Evolutionary conservation across 2,888 invertebrate species (phyloP), one percentile per base, ranked within the genome.

Genomic region (Hyppa rectilinea): DNA sequence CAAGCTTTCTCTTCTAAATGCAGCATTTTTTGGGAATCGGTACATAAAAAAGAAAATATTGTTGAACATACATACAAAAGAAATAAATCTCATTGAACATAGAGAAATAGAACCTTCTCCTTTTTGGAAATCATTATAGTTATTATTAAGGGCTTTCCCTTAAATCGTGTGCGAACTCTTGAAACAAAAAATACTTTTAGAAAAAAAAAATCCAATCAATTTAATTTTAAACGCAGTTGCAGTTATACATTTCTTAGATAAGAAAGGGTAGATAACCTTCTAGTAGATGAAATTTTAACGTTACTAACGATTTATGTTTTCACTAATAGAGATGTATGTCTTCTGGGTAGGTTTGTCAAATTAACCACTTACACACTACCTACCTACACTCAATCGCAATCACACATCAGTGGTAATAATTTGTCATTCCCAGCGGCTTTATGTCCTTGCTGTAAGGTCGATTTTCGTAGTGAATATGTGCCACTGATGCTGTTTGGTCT

Each of bases 291-390:
- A 52, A 59, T n/a, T 43, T 52, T 34, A 66, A 49, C 20, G 23
- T 45, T 53, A 58, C 12, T 0, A 55, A 74, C 67, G 36, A 74
- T 70, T 71, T 38, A 63, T 58, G 53, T 49, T 64, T 49, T 23
- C 7, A 45, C 17, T 40, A 47, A 34, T 7, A 69, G 0, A 43
- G n/a, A 50, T 69, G n/a, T 34, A 50, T 38, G n/a, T 40, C 38
- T 47, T 49, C 10, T 34, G 20, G 47, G n/a, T 45, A 43, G 29
- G 23, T 63, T 10, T 38, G 55, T 59, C 38, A 62, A 60, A 74
- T 69, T 47, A 60, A 56, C 38, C 26, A 56, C 12, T 36, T 65
- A 9, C n/a, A n/a, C n/a, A n/a, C n/a, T n/a, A n/a, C n/a, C 17
- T 31, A 56, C 6, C 14, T 14, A 38, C 23, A 36, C 6, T 58